Base-by-base conservation (phyloP, 2,113 vertebrate species). In the Labrus mixtus region DNA sequence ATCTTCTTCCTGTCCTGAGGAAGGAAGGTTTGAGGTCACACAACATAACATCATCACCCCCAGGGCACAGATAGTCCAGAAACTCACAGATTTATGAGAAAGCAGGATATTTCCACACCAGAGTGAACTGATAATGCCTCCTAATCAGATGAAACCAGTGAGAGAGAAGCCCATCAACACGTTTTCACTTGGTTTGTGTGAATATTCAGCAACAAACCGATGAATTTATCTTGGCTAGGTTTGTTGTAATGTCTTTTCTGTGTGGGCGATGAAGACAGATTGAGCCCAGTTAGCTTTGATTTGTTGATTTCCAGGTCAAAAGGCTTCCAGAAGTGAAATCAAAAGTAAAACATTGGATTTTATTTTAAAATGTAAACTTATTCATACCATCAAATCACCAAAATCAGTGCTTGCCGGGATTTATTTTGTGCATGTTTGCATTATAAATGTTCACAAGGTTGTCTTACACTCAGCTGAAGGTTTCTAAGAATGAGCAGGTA, bases 1-100 rank as follows among this genome's bases (percentile, higher is more conserved):
- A 92, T 92, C 88, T 86, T 53, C 51, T 45, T 76, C 73, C 79
- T 82, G 79, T 92, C 86, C 90, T 84, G 89, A 82, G 91, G 88
- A 93, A 94, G 90, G 90, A 94, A 90, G 85, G 29, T 57, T 67
- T 60, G n/a, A 50, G 62, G 76, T 84, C 83, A 80, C 53, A 66
- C 39, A 66, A 51, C 76, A 67, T 81, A 67, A 81, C 72, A 68
- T 74, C 64, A 81, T 78, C 54, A 55, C 60, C 57, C 51, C 64
- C 60, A 61, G 54, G 29, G 46, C 36, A 56, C 51, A 46, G 58
- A 59, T 22, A 22, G 63, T 79, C 50, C 65, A 61, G 70, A 65
- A 68, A 77, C 43, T 22, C 37, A 67, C 25, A 29, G 17, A 75
- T 84, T 84, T 89, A 85, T 46, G 50, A 80, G 89, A 90, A 91